Base-by-base conservation (phyloP, 1,140 invertebrate genomes). In the Tetragonula clypearis region DNA sequence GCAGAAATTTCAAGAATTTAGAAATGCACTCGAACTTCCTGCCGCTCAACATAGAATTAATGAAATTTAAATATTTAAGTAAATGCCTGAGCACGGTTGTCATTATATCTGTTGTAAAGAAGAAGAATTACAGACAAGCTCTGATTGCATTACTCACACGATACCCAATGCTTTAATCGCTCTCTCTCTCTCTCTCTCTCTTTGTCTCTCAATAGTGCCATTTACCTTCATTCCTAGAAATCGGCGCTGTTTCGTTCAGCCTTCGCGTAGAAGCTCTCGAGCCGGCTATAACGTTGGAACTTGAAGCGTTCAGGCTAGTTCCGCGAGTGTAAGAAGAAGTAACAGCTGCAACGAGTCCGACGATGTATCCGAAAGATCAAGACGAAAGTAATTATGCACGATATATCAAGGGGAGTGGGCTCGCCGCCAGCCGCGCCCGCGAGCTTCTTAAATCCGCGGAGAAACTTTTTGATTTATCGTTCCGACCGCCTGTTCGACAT, bases 311-410 rank as follows among this genome's bases (percentile, higher is more conserved):
- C 76, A 85, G 79, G 1, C 83, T 87, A 90, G 86, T 89, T 89
- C 87, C 88, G 83, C 83, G 78, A 87, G 78, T 76, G 82, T 88
- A 90, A 88, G 87, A 88, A 88, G 87, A 88, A 87, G 90, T 91
- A 91, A 91, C 90, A 91, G 89, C 90, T 91, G 90, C 87, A 86
- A 79, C 90, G 79, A 79, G 76, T 71, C 79, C 80, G 77, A 69
- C 41, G 75, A 90, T 90, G 86, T 90, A 90, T 90, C 79, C 82
- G 76, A 85, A 77, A 87, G 85, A 90, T 90, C 85, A 75, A 85
- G 85, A 90, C 81, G 84, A 91, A 91, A 90, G 87, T 88, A 91
- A 91, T 91, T 91, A 91, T 88, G 82, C 88, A 82, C 89, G 86
- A 91, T 90, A 88, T 87, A 89, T 88, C 84, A 49, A 8, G 41